Evolutionary conservation across 2,797 vertebrate genomes (phyloP), one percentile per base, ranked within the genome.

Genomic region (Sebastes taczanowskii): DNA sequence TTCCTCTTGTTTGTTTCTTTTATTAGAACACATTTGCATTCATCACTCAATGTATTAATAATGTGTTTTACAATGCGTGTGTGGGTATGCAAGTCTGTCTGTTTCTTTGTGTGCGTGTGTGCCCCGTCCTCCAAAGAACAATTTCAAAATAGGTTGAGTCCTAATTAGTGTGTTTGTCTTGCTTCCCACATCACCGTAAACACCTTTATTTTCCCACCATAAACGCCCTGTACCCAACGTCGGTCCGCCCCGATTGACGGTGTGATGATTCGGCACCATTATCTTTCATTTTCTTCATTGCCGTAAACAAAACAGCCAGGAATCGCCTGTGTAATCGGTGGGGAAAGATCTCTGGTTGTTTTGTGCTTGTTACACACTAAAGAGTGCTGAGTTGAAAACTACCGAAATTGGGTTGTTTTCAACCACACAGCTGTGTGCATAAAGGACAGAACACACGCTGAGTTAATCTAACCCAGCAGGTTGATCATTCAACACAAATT

Each of bases 21-120:
- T 85, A 86, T 71, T 88, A 42, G 86, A 80, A 69, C 79, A 71
- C 88, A 92, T 90, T 90, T 89, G 84, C 91, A 91, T 92, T 72
- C 10, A 14, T 90, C 88, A 74, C 78, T 87, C 77, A 56, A 8
- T 29, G 30, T 79, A 76, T 89, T 84, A 81, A 73, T 86, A 74
- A 74, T 46, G 56, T 2, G 13, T 78, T 80, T 84, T 59, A 80
- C 70, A 76, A 27, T 59, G 49, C 46, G 49, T 14, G n/a, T 52
- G 2, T 10, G 34, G 2, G 22, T 32, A 3, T 22, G 16, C 6
- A 5, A 23, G 13, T 25, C 10, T 16, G 10, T 46, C 5, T 16
- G 18, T 56, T 30, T 34, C n/a, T 58, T 1, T 71, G 20, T 9
- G 10, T n/a, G 42, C 38, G 14, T 42, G 14, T 42, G 14, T 32